Evolutionary conservation across 2,113 vertebrate genomes (phyloP), one percentile per base, ranked within the genome.

Genomic region (Pontoporia blainvillei): DNA sequence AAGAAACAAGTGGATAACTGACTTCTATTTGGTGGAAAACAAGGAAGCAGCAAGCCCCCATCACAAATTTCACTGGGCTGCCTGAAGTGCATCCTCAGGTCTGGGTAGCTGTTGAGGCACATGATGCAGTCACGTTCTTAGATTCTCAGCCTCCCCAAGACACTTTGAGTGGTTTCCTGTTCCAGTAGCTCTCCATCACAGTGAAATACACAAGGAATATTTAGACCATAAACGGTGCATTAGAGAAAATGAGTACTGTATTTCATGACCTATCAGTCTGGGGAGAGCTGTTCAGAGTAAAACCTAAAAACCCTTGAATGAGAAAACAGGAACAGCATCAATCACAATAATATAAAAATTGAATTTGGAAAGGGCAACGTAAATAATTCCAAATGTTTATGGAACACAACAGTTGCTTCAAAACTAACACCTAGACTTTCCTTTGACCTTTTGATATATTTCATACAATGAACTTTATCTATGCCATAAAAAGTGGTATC

Each of bases 271-370:
- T 23, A 4, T 62, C 21, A 41, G 18, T 78, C 67, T 78, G 46
- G 1, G 49, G 71, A 89, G 44, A 66, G 46, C 9, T 73, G 11
- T 25, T 88, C 29, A 85, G 61, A 76, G 14, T 15, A 15, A 91
- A 82, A 21, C 31, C 5, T 6, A 36, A 92, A 97, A 94, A 29
- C 25, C 29, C 34, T 25, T 85, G 90, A 73, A 85, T 69, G 75
- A 90, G 59, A 85, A 96, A 92, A 93, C n/a, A 83, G 8, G 49
- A 71, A 27, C 4, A 20, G 11, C 81, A 88, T 62, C 86, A 59
- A 86, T 93, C n/a, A 78, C 34, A n/a, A 61, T 31, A 95, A 27
- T 61, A 76, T 79, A 85, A 84, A 93, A 81, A 94, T 27, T 89
- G 44, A 75, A 64, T 12, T 61, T n/a, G 21, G 44, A 18, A 14